Evolutionary conservation across 2,888 invertebrate genomes (phyloP).

Genomic region (Xestia sexstrigata): DNA sequence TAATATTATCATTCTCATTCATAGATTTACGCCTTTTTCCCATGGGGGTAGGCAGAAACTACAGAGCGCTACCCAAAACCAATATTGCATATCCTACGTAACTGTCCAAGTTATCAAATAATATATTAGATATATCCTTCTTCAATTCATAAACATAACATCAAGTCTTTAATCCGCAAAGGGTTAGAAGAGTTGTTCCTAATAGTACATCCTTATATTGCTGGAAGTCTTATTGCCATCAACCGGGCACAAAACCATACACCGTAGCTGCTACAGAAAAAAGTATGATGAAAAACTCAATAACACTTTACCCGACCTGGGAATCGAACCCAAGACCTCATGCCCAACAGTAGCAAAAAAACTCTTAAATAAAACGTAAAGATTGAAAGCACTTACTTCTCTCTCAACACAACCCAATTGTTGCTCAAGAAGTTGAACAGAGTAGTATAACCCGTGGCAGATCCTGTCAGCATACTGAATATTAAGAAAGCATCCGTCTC

Average conservation of each 20-base stretch:
- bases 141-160: not conserved
- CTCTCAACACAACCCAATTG: constrained; percentile 93
- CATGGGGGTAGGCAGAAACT: too few relatives aligned
- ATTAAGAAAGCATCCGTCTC: constrained; percentile 94
- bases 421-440: constrained; percentile 93
- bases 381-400: constrained; percentile 87
- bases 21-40: too few relatives aligned
- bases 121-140: not conserved
- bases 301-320: not conserved
- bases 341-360: not conserved
- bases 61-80: not conserved
- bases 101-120: not conserved
- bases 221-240: not conserved
- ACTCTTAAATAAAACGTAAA: not conserved
- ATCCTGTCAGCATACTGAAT: constrained; percentile 94
- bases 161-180: not conserved
- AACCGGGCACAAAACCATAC: not conserved
- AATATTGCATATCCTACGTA: not conserved
- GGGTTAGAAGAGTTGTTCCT: not conserved
- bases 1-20: too few relatives aligned
- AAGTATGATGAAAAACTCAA: not conserved
- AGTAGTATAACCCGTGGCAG: constrained; percentile 93
- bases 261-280: not conserved
- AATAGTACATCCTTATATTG: not conserved
- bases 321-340: not conserved